phyloP scores from a whole-genome alignment of 53 echinoderm and acorn worm species.

The Astropecten irregularis region DNA sequence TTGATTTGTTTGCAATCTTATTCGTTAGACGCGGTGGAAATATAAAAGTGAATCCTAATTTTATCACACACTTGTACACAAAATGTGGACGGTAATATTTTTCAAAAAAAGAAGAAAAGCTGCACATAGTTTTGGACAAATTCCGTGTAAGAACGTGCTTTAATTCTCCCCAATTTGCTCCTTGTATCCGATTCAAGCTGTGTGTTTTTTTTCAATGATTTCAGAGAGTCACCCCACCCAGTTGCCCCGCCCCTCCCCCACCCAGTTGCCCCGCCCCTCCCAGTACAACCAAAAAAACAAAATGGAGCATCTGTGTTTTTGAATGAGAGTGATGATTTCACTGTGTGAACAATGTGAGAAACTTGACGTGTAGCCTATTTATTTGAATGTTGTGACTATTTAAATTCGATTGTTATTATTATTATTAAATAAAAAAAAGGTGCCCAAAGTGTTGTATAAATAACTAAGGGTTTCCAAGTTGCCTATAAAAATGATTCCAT shows the following conservation, averaged over 20 bases:
- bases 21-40: no score
- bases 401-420: background rate
- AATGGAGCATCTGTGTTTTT: background rate
- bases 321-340: constrained; percentile 28
- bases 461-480: constrained; percentile 49
- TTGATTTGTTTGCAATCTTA: no score
- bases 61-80: no score
- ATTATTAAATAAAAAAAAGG: background rate
- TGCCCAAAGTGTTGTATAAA: constrained; percentile 51
- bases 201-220: background rate
- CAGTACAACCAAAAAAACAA: no score
- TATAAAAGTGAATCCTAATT: no score
- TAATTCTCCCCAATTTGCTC: no score
- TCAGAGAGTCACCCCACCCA: background rate
- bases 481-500: constrained; percentile 60
- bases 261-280: background rate
- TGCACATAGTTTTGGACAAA: no score
- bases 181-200: background rate
- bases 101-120: no score
- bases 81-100: no score
- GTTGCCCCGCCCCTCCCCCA: background rate
- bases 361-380: constrained; percentile 8
- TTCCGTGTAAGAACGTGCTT: no score
- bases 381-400: constrained; percentile 1
- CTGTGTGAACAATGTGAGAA: background rate